Percentiles rank a stretch among this genome's conserved stretches.
Evolutionary conservation across 2,113 vertebrate genomes (phyloP).

Genomic region (Notothenia coriiceps): DNA sequence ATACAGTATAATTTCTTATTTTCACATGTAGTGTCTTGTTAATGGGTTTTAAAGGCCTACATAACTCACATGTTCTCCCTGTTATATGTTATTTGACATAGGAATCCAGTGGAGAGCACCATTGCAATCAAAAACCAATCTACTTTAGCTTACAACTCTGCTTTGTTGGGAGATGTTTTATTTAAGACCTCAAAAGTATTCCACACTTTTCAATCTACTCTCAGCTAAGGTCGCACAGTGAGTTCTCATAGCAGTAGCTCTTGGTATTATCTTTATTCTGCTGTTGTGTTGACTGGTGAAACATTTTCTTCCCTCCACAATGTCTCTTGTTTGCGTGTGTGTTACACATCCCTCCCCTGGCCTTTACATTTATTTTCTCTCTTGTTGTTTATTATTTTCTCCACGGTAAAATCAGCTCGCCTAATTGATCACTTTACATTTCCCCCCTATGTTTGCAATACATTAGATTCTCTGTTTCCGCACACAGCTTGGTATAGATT

Average conservation of each 20-base stretch:
- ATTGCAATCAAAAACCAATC: background rate
- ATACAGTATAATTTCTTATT: no score
- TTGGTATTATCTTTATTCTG: no score
- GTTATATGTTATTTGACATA: background rate
- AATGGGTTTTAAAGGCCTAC: background rate
- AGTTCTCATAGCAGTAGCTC: background rate
- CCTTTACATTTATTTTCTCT: background rate
- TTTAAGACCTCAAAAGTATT: constrained; percentile 44
- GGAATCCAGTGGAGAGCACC: background rate
- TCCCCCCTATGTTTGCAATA: constrained; percentile 34
- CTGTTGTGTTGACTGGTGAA: background rate
- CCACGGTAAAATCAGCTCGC: constrained; percentile 8
- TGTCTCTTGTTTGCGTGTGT: background rate
- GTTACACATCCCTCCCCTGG: background rate
- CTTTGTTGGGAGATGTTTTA: constrained; percentile 37
- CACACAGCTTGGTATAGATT: constrained; percentile 33
- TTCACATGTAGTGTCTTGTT: background rate
- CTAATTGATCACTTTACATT: constrained; percentile 35
- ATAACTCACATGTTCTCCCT: background rate
- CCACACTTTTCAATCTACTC: background rate
- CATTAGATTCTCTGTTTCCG: constrained; percentile 43
- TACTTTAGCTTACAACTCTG: constrained; percentile 1
- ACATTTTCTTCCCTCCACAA: background rate
- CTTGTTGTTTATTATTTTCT: constrained; percentile 17
- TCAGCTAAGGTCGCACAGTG: no score